Evolutionary conservation across 2,888 invertebrate genomes (phyloP).

Genomic region (Clepsis dumicolana): DNA sequence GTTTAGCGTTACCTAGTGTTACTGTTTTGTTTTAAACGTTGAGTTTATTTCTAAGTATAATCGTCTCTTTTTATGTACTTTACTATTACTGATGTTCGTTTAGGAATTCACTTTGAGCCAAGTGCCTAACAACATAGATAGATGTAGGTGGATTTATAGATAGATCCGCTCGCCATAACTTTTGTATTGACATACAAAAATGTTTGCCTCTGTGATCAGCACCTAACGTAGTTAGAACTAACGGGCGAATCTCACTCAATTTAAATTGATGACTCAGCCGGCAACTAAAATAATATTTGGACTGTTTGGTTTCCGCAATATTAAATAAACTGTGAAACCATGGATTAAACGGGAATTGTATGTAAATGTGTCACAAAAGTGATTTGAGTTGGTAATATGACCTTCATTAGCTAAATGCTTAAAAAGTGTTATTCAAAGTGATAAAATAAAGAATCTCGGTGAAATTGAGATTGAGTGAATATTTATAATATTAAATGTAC

Average conservation of each 20-base stretch:
- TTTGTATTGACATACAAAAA: neutral
- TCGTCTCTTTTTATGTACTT: neutral
- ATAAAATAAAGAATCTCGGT: conserved; percentile 35
- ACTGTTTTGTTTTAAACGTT: neutral
- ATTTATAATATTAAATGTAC: neutral
- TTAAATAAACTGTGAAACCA: no score
- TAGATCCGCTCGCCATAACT: neutral
- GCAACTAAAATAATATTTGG: no score
- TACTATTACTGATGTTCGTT: conserved; percentile 7
- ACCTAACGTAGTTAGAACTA: neutral
- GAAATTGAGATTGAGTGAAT: neutral
- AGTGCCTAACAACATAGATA: conserved; percentile 39
- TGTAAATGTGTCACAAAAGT: neutral
- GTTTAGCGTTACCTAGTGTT: conserved; percentile 3
- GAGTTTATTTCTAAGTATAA: neutral
- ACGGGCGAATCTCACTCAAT: no score
- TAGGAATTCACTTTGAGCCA: conserved; percentile 13
- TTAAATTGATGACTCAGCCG: no score
- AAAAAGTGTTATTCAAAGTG: conserved; percentile 10
- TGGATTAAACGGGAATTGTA: no score
- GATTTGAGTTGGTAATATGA: neutral
- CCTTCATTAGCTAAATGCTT: neutral
- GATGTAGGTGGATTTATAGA: no score
- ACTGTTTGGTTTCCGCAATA: no score
- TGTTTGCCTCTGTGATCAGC: neutral